Percentiles rank a stretch among this genome's conserved stretches.
Evolutionary conservation across 2,113 vertebrate species (phyloP).

Genomic region (Pseudopipra pipra): DNA sequence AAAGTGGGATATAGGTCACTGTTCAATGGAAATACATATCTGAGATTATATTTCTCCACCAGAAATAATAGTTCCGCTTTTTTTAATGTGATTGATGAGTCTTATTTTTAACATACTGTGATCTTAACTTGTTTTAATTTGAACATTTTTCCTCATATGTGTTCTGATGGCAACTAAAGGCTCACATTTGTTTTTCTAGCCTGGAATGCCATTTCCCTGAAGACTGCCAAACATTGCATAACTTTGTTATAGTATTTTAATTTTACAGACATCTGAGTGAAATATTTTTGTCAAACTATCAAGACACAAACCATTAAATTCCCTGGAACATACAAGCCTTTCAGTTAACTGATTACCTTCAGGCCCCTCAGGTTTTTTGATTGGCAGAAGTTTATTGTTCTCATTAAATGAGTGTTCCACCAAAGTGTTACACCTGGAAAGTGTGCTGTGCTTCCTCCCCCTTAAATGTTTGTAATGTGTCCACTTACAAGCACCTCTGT

Average conservation of each 20-base stretch:
- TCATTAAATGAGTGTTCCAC: constrained; percentile 11
- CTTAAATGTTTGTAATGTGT: not conserved
- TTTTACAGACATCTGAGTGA: constrained; percentile 25
- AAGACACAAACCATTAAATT: constrained; percentile 33
- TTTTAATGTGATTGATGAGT: not conserved
- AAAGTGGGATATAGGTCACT: not conserved
- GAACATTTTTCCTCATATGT: not conserved
- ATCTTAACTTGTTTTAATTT: constrained; percentile 25
- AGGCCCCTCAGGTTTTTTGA: constrained; percentile 25
- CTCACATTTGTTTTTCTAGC: constrained; percentile 27
- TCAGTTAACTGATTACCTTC: constrained; percentile 46
- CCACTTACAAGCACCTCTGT: not conserved
- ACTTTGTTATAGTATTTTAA: constrained; percentile 32
- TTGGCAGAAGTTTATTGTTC: constrained; percentile 27
- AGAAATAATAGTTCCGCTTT: not conserved
- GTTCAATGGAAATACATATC: not conserved
- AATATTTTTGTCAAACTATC: constrained; percentile 49
- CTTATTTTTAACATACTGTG: constrained; percentile 54
- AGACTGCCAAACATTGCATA: constrained; percentile 44
- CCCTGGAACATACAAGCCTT: not conserved
- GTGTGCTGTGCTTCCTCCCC: not conserved
- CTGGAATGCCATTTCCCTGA: constrained; percentile 11
- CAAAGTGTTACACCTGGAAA: not conserved
- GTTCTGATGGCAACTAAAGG: not conserved
- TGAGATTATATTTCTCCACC: not conserved